Evolutionary conservation across 2,797 vertebrate species (phyloP), one percentile per base, ranked within the genome.

Genomic region (Acipenser transmontanus): DNA sequence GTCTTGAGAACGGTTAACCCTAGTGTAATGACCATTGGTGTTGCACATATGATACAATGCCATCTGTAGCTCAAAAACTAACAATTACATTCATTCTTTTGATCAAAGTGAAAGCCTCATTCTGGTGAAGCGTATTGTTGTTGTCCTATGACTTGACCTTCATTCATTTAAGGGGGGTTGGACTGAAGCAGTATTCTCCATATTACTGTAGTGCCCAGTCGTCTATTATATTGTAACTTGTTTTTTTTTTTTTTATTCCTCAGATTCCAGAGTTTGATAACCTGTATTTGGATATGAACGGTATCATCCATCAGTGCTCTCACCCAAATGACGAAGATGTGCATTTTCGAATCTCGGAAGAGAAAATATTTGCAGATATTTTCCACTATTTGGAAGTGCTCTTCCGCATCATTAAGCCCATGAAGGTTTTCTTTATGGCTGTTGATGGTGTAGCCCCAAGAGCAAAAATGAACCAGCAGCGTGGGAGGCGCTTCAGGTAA

Each of bases 401-500:
- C 3, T 99, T 98, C 82, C 93, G 96, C 65, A 98, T 98, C 81
- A 95, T 99, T 85, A 98, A 98, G 76, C 97, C 97, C 34, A 92
- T 92, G 66, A 96, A 95, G 76, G 91, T 98, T 62, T 99, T 99
- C 79, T 99, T 99, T 80, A 98, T 99, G 97, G 97, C 97, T 1
- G 97, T 99, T 69, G 97, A 99, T 63, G 97, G 97, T 62, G 97
- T 99, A 66, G 97, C 97, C 59, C 97, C 97, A 8, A 91, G 97
- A 77, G 97, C 97, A 66, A 99, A 99, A 87, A 98, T 99, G 96
- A 99, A 99, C 87, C 97, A 99, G 85, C 97, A 99, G 77, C 94
- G 97, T 80, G 96, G 96, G 60, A 90, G 97, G 69, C 92, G 97
- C 77, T 99, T 99, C 82, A 93, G 97, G 97, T 99, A 81, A 79